Percentiles rank a stretch among this genome's conserved stretches.
phyloP scores from a whole-genome alignment of 2,113 vertebrate genomes.

The Cebus imitator region DNA sequence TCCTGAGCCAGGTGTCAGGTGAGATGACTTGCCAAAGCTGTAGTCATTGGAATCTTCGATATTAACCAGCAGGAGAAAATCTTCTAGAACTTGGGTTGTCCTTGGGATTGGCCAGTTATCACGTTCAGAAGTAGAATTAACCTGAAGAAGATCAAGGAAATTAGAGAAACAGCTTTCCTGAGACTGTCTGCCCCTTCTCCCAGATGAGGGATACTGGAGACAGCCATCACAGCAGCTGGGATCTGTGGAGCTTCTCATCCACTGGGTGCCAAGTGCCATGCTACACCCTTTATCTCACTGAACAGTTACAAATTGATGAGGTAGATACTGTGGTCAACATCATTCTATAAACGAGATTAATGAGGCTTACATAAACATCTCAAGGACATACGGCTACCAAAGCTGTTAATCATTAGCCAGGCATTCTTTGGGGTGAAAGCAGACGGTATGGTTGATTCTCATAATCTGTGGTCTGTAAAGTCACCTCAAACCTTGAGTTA shows the following conservation, averaged over 20 bases:
- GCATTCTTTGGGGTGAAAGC: neutral
- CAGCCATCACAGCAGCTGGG: neutral
- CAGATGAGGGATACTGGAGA: neutral
- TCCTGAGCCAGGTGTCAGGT: neutral
- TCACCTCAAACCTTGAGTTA: neutral
- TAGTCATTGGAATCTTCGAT: neutral
- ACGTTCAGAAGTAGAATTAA: neutral
- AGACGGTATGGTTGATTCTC: neutral
- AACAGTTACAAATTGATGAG: neutral
- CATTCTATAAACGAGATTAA: neutral
- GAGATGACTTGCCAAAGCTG: neutral
- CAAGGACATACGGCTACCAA: neutral
- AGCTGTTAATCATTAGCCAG: too few relatives aligned
- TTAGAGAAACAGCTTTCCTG: neutral
- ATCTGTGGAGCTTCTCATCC: accelerated
- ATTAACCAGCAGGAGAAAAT: neutral
- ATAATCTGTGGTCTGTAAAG: neutral
- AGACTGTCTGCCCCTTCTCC: accelerated
- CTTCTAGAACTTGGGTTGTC: neutral
- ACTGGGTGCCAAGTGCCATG: neutral
- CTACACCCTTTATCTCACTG: too few relatives aligned
- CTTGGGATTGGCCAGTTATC: neutral
- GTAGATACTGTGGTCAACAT: too few relatives aligned
- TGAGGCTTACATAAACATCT: neutral
- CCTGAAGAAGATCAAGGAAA: neutral